A percentile compares a stretch with the other conserved stretches of the same genome.
Conservation (phyloP, 2,113 vertebrate genomes). For the Oryzias celebensis region DNA sequence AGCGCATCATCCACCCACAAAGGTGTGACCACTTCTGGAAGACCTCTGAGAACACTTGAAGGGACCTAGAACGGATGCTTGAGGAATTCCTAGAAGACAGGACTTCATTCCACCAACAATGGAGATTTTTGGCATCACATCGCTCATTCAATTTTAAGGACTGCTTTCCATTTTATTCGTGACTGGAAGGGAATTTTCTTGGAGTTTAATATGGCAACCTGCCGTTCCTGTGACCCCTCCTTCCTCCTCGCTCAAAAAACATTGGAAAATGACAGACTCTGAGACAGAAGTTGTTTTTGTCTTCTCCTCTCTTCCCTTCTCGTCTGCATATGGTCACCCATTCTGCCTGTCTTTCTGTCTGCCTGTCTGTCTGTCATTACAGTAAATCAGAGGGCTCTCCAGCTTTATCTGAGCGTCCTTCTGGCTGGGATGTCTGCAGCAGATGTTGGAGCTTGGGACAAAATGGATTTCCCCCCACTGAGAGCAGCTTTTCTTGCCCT, state of each 20-base stretch:
- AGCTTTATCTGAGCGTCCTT: slow-evolving; percentile 90
- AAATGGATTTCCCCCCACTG: slow-evolving; percentile 87
- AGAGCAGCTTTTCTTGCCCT: slow-evolving; percentile 90
- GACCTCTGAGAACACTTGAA: too few species aligned
- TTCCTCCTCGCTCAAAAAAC: slow-evolving; percentile 36
- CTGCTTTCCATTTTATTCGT: slow-evolving; percentile 15
- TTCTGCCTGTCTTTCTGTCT: slow-evolving; percentile 71
- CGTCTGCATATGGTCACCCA: slow-evolving; percentile 73
- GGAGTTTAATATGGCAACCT: slow-evolving; percentile 44
- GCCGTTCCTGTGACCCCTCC: slow-evolving; percentile 53
- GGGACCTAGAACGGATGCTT: too few species aligned
- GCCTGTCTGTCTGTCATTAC: slow-evolving; percentile 79
- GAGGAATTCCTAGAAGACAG: too few species aligned
- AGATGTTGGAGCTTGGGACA: slow-evolving; percentile 93
- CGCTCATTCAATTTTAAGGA: not conserved
- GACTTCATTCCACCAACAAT: too few species aligned
- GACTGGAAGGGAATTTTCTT: slow-evolving; percentile 21
- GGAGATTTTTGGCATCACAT: not conserved
- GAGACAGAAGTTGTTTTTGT: slow-evolving; percentile 74
- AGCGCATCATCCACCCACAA: too few species aligned
- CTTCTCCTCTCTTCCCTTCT: slow-evolving; percentile 58
- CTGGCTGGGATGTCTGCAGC: slow-evolving; percentile 93
- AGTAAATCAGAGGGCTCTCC: slow-evolving; percentile 91
- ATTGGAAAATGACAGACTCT: slow-evolving; percentile 64
- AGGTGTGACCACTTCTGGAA: too few species aligned